Conservation (phyloP, 2,888 invertebrate species). For the Toxonevra muliebris region DNA sequence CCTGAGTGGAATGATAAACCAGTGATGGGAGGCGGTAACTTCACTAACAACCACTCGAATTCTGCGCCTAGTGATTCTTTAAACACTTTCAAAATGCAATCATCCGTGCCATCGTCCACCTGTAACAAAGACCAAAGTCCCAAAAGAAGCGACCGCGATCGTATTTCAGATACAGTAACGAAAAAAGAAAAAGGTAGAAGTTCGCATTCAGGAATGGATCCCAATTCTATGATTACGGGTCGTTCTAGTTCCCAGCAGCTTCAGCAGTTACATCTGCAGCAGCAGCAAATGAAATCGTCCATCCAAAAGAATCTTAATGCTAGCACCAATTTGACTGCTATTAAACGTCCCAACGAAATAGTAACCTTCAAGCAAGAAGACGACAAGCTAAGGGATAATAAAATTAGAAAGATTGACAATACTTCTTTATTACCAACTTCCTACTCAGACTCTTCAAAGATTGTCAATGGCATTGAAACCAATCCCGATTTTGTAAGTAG, state of each 20-base stretch:
- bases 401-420: slow-evolving; percentile 58
- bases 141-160: slow-evolving; percentile 53
- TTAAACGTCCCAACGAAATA: slow-evolving; percentile 55
- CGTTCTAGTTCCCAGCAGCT: slow-evolving; percentile 18
- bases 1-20: slow-evolving; percentile 60
- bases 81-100: slow-evolving; percentile 21
- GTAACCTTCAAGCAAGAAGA: slow-evolving; percentile 50
- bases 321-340: slow-evolving; percentile 39
- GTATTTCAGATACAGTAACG: slow-evolving; percentile 49
- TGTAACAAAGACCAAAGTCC: slow-evolving; percentile 56
- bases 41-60: slow-evolving; percentile 32
- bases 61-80: slow-evolving; percentile 12
- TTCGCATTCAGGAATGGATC: slow-evolving; percentile 23
- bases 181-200: slow-evolving; percentile 62
- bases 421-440: neutral
- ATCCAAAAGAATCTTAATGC: slow-evolving; percentile 40
- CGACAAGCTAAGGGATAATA: slow-evolving; percentile 54
- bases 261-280: slow-evolving; percentile 30
- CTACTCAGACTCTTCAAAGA: neutral
- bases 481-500: slow-evolving; percentile 78
- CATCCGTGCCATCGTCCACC: neutral
- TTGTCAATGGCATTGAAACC: slow-evolving; percentile 75
- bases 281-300: slow-evolving; percentile 33
- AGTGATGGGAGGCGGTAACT: slow-evolving; percentile 18
- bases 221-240: slow-evolving; percentile 9